Percentiles rank a stretch among this genome's conserved stretches.
Conservation (phyloP, 2,113 vertebrate genomes). For the Fukomys damarensis region DNA sequence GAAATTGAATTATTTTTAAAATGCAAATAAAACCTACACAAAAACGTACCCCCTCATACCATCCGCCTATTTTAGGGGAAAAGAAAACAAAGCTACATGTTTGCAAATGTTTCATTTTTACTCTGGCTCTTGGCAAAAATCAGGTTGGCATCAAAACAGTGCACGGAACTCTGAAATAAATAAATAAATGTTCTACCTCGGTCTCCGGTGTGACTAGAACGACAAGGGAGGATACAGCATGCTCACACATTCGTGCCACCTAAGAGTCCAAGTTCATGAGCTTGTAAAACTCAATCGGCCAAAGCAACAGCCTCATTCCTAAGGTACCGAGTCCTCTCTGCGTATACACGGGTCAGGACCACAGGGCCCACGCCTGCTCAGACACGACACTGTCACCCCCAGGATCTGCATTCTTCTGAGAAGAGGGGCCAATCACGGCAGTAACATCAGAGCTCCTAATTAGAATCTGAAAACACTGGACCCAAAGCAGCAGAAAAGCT, state of each 20-base stretch:
- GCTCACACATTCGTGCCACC: neutral
- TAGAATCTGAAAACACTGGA: neutral
- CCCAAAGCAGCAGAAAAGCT: neutral
- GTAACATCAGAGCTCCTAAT: neutral
- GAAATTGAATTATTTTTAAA: neutral
- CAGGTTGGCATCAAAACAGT: neutral
- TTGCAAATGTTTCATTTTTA: neutral
- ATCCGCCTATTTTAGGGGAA: neutral
- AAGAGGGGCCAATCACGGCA: neutral
- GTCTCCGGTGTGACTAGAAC: neutral
- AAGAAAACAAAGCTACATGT: neutral
- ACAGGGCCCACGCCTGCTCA: neutral
- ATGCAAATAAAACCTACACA: neutral
- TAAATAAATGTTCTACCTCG: neutral
- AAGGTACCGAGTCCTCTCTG: neutral
- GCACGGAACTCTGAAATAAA: neutral
- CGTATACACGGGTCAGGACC: rapidly evolving
- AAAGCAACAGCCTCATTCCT: neutral
- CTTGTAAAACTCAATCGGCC: neutral
- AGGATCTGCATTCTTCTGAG: neutral
- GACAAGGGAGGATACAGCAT: neutral
- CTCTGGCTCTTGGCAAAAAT: neutral
- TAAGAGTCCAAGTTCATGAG: neutral
- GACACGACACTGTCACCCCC: neutral
- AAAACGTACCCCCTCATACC: neutral